Conservation (phyloP, 2,113 vertebrate species). For the Cryptotis parvus region DNA sequence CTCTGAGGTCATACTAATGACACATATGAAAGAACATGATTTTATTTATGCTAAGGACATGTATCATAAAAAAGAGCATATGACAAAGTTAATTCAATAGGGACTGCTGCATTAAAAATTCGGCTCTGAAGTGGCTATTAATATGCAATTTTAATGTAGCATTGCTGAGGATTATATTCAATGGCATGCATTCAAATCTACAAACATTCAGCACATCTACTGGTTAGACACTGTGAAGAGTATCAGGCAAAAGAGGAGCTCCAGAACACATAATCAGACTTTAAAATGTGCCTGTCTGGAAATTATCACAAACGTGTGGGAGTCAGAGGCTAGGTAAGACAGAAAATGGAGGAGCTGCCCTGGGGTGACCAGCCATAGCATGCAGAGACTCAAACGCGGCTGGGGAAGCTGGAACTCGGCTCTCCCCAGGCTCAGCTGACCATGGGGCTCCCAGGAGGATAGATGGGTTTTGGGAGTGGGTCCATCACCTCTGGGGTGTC, state of each 20-base stretch:
- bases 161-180: conserved; percentile 4
- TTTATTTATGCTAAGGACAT: neutral
- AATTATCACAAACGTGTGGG: too few relatives aligned
- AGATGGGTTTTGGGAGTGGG: too few relatives aligned
- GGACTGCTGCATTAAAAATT: conserved; percentile 47
- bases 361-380: too few relatives aligned
- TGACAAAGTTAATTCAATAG: conserved; percentile 20
- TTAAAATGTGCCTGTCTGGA: too few relatives aligned
- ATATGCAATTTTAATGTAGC: conserved; percentile 23
- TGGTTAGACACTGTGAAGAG: neutral
- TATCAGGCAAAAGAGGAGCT: neutral
- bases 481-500: too few relatives aligned
- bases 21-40: neutral
- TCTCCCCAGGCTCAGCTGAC: too few relatives aligned
- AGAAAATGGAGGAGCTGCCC: too few relatives aligned
- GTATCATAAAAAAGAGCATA: conserved; percentile 24
- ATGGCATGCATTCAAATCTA: conserved; percentile 48
- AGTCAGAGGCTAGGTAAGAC: too few relatives aligned
- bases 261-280: too few relatives aligned
- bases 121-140: conserved; percentile 26
- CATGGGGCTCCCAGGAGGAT: too few relatives aligned
- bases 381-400: too few relatives aligned
- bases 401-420: too few relatives aligned
- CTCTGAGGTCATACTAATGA: neutral
- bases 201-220: neutral